Evolutionary conservation across 2,888 invertebrate species (phyloP), one percentile per base, ranked within the genome.

Genomic region (Amphiduros pacificus): DNA sequence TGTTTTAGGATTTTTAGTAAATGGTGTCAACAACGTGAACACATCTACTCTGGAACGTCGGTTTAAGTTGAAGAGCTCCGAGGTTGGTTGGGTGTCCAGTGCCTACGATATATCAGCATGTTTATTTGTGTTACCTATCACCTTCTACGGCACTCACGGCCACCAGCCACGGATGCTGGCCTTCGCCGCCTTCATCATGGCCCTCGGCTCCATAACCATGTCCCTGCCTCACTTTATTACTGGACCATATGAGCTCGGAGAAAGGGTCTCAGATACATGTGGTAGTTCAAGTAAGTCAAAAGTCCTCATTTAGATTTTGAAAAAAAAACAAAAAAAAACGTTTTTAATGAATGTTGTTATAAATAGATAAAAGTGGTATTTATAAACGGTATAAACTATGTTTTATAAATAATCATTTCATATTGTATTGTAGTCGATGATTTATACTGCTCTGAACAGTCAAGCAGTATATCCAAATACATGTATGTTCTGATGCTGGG

Each of bases 221-320:
- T 88, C 91, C 0, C 79, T 91, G 59, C 93, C 93, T 0, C 92
- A 93, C 77, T 92, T 92, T 80, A 83, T 90, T 26, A 88, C 90
- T 2, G 88, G 88, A 0, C 85, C 85, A 0, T 91, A 92, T 78
- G 64, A 74, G 26, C 73, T 73, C 64, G 77, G 77, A 4, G 70
- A 49, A 65, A 55, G 32, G 5, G 14, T 32, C 9, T 31, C 57
- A 2, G 60, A 60, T 22, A 27, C 26, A 11, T 63, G 63, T 52
- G 52, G 51, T 41, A 29, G 24, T 31, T 11, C n/a, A 6, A 40
- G 51, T 56, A 52, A 44, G n/a, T n/a, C n/a, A n/a, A n/a, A n/a
- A n/a, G n/a, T n/a, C n/a, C n/a, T n/a, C n/a, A n/a, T n/a, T n/a
- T n/a, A n/a, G n/a, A n/a, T n/a, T n/a, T n/a, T n/a, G n/a, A n/a